Base-by-base conservation (phyloP, 2,888 invertebrate species). In the Carabus problematicus region DNA sequence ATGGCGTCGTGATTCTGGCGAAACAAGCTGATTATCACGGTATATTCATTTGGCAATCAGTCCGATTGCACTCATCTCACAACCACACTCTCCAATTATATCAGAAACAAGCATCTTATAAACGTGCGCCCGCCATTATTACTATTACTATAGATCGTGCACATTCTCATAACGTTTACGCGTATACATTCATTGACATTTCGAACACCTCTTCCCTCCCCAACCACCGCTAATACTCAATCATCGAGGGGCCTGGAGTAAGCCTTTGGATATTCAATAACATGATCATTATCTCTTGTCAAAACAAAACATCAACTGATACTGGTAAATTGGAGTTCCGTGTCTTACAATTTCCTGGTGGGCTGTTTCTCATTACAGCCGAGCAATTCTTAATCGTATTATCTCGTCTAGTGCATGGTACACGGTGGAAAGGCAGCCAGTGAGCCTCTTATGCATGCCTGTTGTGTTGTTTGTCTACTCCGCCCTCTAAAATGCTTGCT, bases 381-480 rank as follows among this genome's bases (percentile, higher is more conserved):
- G 9, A 52, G 54, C 67, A 60, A 67, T 67, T 67, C 67, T 67
- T 67, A 67, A 67, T 67, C 67, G 59, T 54, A 67, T 67, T 67
- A 67, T 66, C 66, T 56, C 45, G 41, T 14, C 58, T 54, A 18
- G 18, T 56, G 64, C 56, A 56, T 16, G 8, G 49, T 8, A n/a
- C 11, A 12, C 11, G 59, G 59, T 41, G 42, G 16, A 6, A 29
- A 6, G 29, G 29, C 29, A 29, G 3, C 2, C 29, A 3, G 29
- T 29, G 29, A 29, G 29, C 29, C 6, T 29, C 29, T 29, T 29
- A 29, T 6, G 29, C 29, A 3, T 29, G 29, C 6, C 29, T 29
- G 29, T 29, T 6, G 29, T 6, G 29, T 29, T 29, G 29, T 29
- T 29, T 29, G 29, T 29, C 29, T 29, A 29, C 29, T 29, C 29